Evolutionary conservation across 1,140 invertebrate genomes (phyloP).

Genomic region (Luehdorfia chinensis): DNA sequence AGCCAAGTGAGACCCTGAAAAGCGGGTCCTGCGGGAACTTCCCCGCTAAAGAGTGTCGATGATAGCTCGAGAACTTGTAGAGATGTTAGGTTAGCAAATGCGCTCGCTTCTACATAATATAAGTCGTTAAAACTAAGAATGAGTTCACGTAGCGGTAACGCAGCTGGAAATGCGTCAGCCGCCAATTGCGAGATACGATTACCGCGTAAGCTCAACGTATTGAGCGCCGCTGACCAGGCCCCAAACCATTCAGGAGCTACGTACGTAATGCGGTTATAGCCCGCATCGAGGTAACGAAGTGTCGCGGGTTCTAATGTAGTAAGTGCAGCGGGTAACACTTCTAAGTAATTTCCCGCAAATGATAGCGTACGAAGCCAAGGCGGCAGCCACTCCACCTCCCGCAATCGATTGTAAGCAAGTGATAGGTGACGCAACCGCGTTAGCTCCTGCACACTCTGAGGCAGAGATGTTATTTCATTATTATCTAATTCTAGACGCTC

Average conservation of each 20-base stretch:
- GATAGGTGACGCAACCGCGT: constrained; percentile 85
- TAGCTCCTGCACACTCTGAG: constrained; percentile 80
- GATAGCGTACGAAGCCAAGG: constrained; percentile 83
- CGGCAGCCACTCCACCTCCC: constrained; percentile 62
- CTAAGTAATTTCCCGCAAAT: constrained; percentile 85
- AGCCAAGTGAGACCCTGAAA: constrained; percentile 86
- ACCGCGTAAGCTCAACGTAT: constrained; percentile 87
- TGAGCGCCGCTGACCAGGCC: constrained; percentile 84
- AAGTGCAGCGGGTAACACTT: constrained; percentile 81
- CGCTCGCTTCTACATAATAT: constrained; percentile 82
- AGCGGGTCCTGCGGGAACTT: constrained; percentile 83
- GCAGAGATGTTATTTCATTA: constrained; percentile 82
- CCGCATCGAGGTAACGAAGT: constrained; percentile 87
- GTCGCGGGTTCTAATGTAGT: constrained; percentile 79
- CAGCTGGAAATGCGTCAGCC: constrained; percentile 81
- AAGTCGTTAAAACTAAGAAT: constrained; percentile 92
- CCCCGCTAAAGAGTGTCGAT: constrained; percentile 85
- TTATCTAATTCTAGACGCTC: constrained; percentile 89
- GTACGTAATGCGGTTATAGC: constrained; percentile 87
- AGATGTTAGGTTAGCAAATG: constrained; percentile 82
- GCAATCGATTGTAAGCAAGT: constrained; percentile 86
- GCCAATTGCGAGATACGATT: constrained; percentile 86
- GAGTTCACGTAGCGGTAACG: constrained; percentile 85
- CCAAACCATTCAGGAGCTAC: constrained; percentile 83
- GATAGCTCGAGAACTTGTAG: constrained; percentile 89